Evolutionary conservation across 2,888 invertebrate species (phyloP).

Genomic region (Nyleta sp.): DNA sequence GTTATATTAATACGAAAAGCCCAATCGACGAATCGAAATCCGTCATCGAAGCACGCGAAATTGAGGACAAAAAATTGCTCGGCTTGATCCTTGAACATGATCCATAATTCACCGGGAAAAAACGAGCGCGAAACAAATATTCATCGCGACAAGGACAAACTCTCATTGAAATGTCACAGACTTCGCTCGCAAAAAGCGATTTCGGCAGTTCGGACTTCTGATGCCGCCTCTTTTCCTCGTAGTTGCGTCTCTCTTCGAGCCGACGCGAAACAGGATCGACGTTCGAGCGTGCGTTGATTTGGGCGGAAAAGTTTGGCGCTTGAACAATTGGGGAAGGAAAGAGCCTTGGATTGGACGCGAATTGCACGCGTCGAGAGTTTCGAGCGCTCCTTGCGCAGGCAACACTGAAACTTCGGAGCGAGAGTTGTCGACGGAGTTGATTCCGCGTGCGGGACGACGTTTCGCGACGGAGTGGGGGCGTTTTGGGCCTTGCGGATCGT

Average conservation of each 20-base stretch:
- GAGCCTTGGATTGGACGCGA: too few species aligned
- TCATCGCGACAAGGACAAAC: slow-evolving; percentile 43
- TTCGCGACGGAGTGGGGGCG: not conserved
- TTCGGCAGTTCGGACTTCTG: slow-evolving; percentile 8
- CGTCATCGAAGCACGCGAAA: too few species aligned
- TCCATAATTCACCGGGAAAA: slow-evolving; percentile 32
- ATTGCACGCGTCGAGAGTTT: too few species aligned
- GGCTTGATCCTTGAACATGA: slow-evolving; percentile 35
- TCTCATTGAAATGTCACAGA: slow-evolving; percentile 54
- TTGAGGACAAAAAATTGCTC: not conserved
- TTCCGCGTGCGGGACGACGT: not conserved
- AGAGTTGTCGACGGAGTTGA: slow-evolving; percentile 24
- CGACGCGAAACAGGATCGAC: not conserved
- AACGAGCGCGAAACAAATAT: slow-evolving; percentile 32
- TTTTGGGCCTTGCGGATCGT: slow-evolving; percentile 2
- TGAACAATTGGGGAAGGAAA: not conserved
- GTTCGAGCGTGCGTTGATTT: too few species aligned
- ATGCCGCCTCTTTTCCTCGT: not conserved
- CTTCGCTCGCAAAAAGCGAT: slow-evolving; percentile 20
- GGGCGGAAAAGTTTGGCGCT: not conserved
- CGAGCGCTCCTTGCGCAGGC: too few species aligned
- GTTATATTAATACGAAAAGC: not conserved
- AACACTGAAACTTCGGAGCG: too few species aligned
- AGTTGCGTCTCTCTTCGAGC: not conserved
- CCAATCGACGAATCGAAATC: not conserved